A percentile compares a stretch with the other conserved stretches of the same genome.
phyloP scores from a whole-genome alignment of 37 sponge, comb jelly and placozoan genomes.

The Spongilla lacustris region DNA sequence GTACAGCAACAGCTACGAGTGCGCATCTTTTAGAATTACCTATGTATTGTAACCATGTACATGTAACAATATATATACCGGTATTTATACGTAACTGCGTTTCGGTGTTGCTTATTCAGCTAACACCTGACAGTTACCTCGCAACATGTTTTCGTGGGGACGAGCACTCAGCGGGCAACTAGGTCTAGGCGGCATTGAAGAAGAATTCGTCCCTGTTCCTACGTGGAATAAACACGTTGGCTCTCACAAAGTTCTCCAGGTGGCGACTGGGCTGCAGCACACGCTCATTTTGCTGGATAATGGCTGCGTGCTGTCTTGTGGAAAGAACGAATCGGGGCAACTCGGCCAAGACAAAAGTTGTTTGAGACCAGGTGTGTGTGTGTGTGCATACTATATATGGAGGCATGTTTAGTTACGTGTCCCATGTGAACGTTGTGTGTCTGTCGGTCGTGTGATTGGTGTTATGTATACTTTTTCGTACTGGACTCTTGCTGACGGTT shows the following conservation, averaged over 20 bases:
- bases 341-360: constrained; percentile 49
- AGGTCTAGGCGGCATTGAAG: constrained; percentile 78
- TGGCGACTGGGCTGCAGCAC: constrained; percentile 64
- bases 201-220: constrained; percentile 14
- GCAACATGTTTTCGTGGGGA: constrained; percentile 68
- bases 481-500: too few relatives aligned
- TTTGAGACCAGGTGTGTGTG: constrained; percentile 54
- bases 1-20: neutral
- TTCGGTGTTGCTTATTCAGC: neutral
- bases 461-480: neutral
- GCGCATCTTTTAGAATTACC: neutral
- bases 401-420: neutral
- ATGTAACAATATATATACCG: neutral
- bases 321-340: constrained; percentile 75
- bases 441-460: neutral
- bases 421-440: neutral
- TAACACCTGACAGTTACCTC: neutral
- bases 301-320: constrained; percentile 57
- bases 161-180: constrained; percentile 67
- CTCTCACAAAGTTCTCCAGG: neutral
- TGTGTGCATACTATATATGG: neutral
- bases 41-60: too few relatives aligned
- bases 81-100: neutral
- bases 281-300: constrained; percentile 49
- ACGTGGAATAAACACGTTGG: constrained; percentile 38